These are phyloP conservation scores for Habropoda laboriosa DNA, from an alignment of 1,140 invertebrate species.

Conservation along the genomic window DNA sequence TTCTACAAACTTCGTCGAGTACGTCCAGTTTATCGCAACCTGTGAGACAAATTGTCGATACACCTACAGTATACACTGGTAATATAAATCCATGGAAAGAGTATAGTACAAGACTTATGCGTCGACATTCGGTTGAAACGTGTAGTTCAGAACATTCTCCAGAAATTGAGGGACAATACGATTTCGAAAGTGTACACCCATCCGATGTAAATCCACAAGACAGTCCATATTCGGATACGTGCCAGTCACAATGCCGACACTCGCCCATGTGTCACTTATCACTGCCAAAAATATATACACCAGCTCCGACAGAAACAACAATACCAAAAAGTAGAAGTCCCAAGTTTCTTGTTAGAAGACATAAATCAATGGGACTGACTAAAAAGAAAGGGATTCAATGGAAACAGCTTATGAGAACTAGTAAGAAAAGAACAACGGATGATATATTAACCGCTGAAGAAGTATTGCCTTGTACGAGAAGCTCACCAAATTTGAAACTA, in stretches of 20 bases:
- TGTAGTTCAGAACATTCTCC: neutral
- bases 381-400: slow-evolving; percentile 68
- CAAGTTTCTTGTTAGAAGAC: slow-evolving; percentile 61
- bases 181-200: slow-evolving; percentile 51
- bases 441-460: slow-evolving; percentile 56
- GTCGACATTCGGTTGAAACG: neutral
- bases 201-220: slow-evolving; percentile 13
- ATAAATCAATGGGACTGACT: slow-evolving; percentile 46
- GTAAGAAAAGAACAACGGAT: slow-evolving; percentile 61
- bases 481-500: slow-evolving; percentile 65
- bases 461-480: slow-evolving; percentile 51
- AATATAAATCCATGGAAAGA: slow-evolving; percentile 16
- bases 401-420: slow-evolving; percentile 54
- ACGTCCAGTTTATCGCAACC: slow-evolving; percentile 68
- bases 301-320: neutral
- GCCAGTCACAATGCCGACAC: slow-evolving; percentile 60
- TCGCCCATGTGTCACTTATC: slow-evolving; percentile 55
- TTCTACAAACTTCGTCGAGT: slow-evolving; percentile 75
- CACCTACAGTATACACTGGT: neutral
- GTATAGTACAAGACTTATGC: neutral
- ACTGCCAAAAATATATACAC: slow-evolving; percentile 21
- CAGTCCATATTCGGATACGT: slow-evolving; percentile 58
- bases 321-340: slow-evolving; percentile 45
- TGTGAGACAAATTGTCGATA: neutral
- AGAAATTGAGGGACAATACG: slow-evolving; percentile 51